phyloP scores from a whole-genome alignment of 2,888 invertebrate species.

The Rhimphoctona megacephalus region DNA sequence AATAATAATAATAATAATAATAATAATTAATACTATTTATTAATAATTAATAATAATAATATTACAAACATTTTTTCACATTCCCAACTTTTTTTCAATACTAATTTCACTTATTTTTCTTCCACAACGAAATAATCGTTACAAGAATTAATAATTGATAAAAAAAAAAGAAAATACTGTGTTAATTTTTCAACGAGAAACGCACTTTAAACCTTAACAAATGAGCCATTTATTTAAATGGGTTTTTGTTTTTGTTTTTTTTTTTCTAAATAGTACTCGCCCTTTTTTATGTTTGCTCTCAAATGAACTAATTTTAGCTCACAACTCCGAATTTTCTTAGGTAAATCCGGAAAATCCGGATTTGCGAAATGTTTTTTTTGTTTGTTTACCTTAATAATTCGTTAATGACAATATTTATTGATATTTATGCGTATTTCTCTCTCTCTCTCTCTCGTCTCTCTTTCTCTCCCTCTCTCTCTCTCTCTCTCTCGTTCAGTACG shows the following conservation, averaged over 20 bases:
- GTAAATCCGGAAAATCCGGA: background rate
- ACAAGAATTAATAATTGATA: background rate
- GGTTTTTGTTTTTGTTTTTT: slow-evolving; percentile 24
- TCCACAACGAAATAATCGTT: background rate
- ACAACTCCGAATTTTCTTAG: slow-evolving; percentile 49
- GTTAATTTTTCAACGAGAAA: slow-evolving; percentile 65
- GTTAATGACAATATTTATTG: slow-evolving; percentile 70
- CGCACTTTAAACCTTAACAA: slow-evolving; percentile 70
- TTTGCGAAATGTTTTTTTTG: slow-evolving; percentile 28
- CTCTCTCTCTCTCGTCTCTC: too few relatives aligned
- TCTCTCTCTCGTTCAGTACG: background rate
- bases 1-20: background rate
- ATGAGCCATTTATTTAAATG: slow-evolving; percentile 69
- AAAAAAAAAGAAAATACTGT: slow-evolving; percentile 48
- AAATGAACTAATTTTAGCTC: slow-evolving; percentile 36
- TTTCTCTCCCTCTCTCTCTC: slow-evolving; percentile 32
- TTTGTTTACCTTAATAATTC: slow-evolving; percentile 69
- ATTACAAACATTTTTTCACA: too few relatives aligned
- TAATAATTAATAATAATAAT: background rate
- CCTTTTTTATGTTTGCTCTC: slow-evolving; percentile 13
- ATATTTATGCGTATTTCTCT: slow-evolving; percentile 71
- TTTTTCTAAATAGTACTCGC: background rate
- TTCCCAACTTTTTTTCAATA: background rate
- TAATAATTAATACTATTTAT: background rate
- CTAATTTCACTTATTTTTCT: background rate